Evolutionary conservation across 2,797 vertebrate genomes (phyloP), one percentile per base, ranked within the genome.

Genomic region (Halcyon chelicuti): DNA sequence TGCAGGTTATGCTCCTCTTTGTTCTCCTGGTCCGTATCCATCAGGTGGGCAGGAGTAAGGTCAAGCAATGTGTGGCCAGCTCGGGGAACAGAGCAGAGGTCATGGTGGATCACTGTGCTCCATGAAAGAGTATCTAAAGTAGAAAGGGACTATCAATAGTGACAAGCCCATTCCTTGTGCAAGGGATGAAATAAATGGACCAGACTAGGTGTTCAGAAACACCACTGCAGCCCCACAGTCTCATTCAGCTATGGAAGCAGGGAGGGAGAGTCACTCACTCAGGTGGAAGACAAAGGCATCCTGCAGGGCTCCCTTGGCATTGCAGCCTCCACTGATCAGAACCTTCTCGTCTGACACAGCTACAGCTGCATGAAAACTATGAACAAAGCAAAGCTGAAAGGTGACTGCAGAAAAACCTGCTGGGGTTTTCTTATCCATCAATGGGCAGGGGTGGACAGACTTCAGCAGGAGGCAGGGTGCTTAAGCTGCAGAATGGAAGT

Each of bases 311-410:
- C 99, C 99, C 9, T 97, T 97, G 57, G 98, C 96, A 97, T 98
- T 99, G 94, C 98, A 99, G 33, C 99, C 99, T 54, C 99, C 99
- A 65, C 98, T 98, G 94, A 99, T 97, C 84, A 99, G 95, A 93
- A 99, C 92, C 94, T 97, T 98, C 97, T 98, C 98, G 93, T 98
- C 97, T 1, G 98, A 98, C 86, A 99, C 97, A 79, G 98, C 98
- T 23, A 98, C 94, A 68, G 99, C 98, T 77, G 98, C 98, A 75
- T 99, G 99, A 97, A 99, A 99, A 90, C 99, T 99, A 91, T 19
- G 19, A 97, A 51, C 58, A 89, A 73, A 92, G 40, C 39, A 95
- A 86, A 88, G 78, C 28, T 20, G 15, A 67, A 72, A 67, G 47
- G 20, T 73, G 33, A 82, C 68, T 80, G 51, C 35, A 71, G 47